Base-by-base conservation (phyloP, 2,113 vertebrate species). In the Lota lota region DNA sequence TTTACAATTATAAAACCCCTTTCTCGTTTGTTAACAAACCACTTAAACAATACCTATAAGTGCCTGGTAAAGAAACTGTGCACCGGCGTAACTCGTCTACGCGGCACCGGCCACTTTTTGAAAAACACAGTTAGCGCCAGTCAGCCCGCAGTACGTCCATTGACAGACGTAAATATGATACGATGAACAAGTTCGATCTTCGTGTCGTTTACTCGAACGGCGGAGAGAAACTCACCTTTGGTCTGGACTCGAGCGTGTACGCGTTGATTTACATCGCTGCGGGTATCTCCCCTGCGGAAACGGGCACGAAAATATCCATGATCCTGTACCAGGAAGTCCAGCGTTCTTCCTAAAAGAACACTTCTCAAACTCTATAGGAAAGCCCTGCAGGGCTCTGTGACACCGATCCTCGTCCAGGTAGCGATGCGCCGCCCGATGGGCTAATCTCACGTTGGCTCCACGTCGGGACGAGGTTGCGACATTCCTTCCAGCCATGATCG, bases 241-340 rank as follows among this genome's bases (percentile, higher is more conserved):
- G 61, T 74, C 68, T 78, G 76, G n/a, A 22, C 68, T 80, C 77
- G 72, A 59, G 12, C 74, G 59, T 68, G 6, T 66, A 74, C 70
- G 62, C 68, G 60, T 67, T 67, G 73, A 16, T 87, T 33, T 74
- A 89, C 85, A 76, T 76, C 66, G 72, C 83, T 22, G 79, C 73
- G 63, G 63, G 59, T 76, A 50, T 22, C 70, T 28, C 67, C 63
- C 56, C 68, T 56, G 67, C 14, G 58, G 14, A 14, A 79, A 59
- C 15, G 82, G 71, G 69, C 80, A 74, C 47, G 61, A 63, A 63
- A 65, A 22, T 16, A 74, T 80, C 81, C 86, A 85, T 80, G 18
- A 2, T 90, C 86, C 88, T 78, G 83, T 73, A 90, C 78, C 90
- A 92, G 91, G 91, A 92, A 92, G 90, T 91, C 87, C 75, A 22